Conservation (phyloP, 2,113 vertebrate species). For the Microcebus tavaratra region DNA sequence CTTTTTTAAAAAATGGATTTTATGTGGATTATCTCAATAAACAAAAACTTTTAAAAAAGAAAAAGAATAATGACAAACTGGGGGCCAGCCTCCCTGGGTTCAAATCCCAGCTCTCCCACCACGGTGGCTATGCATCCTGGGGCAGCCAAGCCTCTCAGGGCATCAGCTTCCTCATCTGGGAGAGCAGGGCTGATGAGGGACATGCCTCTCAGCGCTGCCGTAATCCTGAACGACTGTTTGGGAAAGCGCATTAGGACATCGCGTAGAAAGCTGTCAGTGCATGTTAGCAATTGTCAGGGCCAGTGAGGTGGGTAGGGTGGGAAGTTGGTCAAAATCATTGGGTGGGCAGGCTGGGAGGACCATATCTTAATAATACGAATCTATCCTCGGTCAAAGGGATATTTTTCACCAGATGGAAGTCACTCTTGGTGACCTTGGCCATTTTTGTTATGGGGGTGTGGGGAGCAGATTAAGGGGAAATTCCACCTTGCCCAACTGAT, state of each 20-base stretch:
- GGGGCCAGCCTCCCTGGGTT: not conserved
- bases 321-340: not conserved
- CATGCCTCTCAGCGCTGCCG: not conserved
- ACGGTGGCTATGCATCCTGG: not conserved
- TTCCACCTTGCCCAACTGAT: not conserved
- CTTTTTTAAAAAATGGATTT: not conserved
- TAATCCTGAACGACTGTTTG: not conserved
- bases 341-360: not conserved
- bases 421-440: not conserved
- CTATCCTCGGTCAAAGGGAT: too few species aligned
- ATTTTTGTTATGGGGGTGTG: not conserved
- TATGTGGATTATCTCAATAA: not conserved
- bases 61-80: not conserved
- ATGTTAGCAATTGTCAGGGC: not conserved
- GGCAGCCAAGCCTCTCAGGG: not conserved
- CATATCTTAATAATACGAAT: not conserved
- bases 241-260: not conserved
- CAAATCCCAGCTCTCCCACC: too few species aligned
- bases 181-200: not conserved
- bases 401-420: not conserved
- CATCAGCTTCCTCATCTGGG: not conserved
- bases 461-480: not conserved
- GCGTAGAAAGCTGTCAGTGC: not conserved
- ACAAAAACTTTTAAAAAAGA: not conserved
- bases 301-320: too few species aligned